Base-by-base conservation (phyloP, 2,113 vertebrate species). In the Amia ocellicauda region DNA sequence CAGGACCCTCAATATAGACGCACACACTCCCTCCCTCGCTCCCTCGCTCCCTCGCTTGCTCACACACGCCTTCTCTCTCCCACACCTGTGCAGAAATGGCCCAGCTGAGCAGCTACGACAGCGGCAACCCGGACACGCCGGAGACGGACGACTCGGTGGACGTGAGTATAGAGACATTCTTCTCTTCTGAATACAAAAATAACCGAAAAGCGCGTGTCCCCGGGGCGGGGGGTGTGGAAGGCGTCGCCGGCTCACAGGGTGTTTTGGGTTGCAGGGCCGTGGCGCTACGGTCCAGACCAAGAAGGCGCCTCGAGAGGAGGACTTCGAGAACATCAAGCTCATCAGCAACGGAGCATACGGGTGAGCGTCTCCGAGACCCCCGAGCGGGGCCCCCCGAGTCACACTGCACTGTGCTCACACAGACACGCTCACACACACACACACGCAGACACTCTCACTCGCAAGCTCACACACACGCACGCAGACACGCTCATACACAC, bases 341-440 rank as follows among this genome's bases (percentile, higher is more conserved):
- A 98, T 99, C 88, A 98, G 96, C 82, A 99, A 99, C 64, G 96
- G 96, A 52, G 96, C 96, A 47, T 99, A 99, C 66, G 96, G 96
- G 96, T 96, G 79, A 58, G 71, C n/a, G n/a, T n/a, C n/a, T n/a
- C n/a, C n/a, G n/a, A n/a, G n/a, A n/a, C n/a, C n/a, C n/a, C n/a
- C n/a, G n/a, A n/a, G n/a, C n/a, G n/a, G n/a, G n/a, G 49, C 43
- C 2, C 3, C 45, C 45, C 26, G 11, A n/a, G 11, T 40, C 9
- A 11, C 10, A 16, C 47, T 60, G 11, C 4, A 7, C n/a, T n/a
- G n/a, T n/a, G n/a, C n/a, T n/a, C n/a, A n/a, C n/a, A n/a, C n/a
- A n/a, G n/a, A n/a, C n/a, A n/a, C n/a, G n/a, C n/a, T n/a, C n/a
- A n/a, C n/a, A n/a, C n/a, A n/a, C n/a, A n/a, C n/a, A n/a, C n/a